Percentiles rank a stretch among this genome's conserved stretches.
Conservation (phyloP, 1,140 invertebrate genomes). For the Megalonaias nervosa region DNA sequence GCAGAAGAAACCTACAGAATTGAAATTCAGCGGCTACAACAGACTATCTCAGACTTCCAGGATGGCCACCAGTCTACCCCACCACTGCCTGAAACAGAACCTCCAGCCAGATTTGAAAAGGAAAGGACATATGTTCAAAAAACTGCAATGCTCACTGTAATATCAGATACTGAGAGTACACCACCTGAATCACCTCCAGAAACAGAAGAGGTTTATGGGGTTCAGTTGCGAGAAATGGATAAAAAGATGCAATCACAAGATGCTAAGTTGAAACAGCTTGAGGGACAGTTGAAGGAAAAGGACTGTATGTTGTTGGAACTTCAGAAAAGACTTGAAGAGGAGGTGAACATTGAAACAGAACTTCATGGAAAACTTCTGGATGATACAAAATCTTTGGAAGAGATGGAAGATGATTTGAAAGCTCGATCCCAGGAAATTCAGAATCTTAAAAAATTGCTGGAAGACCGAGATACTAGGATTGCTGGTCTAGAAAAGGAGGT, state of each 20-base stretch:
- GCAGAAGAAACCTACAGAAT: constrained; percentile 40
- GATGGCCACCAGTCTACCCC: constrained; percentile 2
- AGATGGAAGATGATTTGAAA: constrained; percentile 23
- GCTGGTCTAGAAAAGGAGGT: constrained; percentile 38
- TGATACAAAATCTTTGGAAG: constrained; percentile 26
- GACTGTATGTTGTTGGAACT: constrained; percentile 35
- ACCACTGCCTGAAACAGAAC: not conserved
- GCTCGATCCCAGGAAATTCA: constrained; percentile 42
- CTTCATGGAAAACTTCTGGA: constrained; percentile 30
- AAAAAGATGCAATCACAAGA: constrained; percentile 26
- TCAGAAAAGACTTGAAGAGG: constrained; percentile 31
- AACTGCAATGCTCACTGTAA: constrained; percentile 39
- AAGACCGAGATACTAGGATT: constrained; percentile 38
- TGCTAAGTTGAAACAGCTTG: constrained; percentile 24
- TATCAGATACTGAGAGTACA: constrained; percentile 42
- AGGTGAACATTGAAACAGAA: constrained; percentile 29
- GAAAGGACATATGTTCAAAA: constrained; percentile 45
- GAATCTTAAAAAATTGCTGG: constrained; percentile 33
- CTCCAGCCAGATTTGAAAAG: not conserved
- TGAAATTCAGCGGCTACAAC: constrained; percentile 37
- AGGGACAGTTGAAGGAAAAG: constrained; percentile 22
- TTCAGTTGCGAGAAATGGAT: no score
- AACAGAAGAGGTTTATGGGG: no score
- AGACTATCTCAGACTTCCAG: constrained; percentile 6
- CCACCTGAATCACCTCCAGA: no score